Conservation (phyloP, 1,140 invertebrate species). For the Pantala flavescens region DNA sequence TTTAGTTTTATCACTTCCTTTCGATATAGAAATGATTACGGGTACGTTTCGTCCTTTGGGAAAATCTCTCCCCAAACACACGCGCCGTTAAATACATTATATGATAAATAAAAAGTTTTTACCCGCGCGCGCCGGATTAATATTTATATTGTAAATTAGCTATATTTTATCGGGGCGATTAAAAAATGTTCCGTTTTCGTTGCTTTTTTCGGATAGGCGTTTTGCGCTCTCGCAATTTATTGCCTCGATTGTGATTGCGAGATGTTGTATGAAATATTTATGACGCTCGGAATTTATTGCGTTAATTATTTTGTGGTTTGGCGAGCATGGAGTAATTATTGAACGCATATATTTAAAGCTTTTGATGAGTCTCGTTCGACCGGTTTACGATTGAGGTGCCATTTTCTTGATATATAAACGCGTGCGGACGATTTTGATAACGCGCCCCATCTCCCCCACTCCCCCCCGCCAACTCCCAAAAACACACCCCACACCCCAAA, state of each 20-base stretch:
- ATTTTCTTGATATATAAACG: slow-evolving; percentile 1
- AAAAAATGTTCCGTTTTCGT: not conserved
- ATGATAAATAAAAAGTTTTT: no score
- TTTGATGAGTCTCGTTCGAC: not conserved
- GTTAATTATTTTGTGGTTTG: slow-evolving; percentile 8
- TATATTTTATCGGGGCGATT: no score
- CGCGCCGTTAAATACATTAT: no score
- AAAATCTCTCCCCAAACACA: no score
- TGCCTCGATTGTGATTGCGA: slow-evolving; percentile 4
- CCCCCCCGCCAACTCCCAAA: not conserved
- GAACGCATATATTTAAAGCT: slow-evolving; percentile 10
- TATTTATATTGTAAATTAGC: no score
- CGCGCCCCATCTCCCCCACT: not conserved
- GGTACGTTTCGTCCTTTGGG: no score
- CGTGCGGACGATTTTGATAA: slow-evolving; percentile 4
- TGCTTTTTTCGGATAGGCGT: not conserved
- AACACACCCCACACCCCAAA: not conserved
- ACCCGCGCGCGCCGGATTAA: no score
- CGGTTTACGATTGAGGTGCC: not conserved
- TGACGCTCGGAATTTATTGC: not conserved
- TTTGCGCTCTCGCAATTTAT: slow-evolving; percentile 1
- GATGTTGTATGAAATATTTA: slow-evolving; percentile 10
- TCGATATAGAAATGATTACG: no score
- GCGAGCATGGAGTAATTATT: slow-evolving; percentile 5
- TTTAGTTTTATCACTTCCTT: no score